Evolutionary conservation across 2,113 vertebrate species (phyloP).

Genomic region (Aspidoscelis tigris): DNA sequence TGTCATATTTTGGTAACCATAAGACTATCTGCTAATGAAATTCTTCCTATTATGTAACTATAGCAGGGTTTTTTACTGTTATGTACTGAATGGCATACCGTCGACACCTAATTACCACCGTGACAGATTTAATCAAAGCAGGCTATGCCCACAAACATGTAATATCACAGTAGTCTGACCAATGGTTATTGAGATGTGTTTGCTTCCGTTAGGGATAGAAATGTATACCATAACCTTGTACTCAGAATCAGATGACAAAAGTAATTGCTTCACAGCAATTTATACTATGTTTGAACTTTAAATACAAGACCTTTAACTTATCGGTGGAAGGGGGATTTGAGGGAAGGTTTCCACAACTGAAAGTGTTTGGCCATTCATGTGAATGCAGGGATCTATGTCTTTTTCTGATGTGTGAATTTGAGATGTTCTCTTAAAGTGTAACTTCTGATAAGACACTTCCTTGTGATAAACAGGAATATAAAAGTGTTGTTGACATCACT

Average conservation of each 20-base stretch:
- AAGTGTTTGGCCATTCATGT: not conserved
- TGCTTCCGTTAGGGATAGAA: conserved; percentile 13
- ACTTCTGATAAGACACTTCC: not conserved
- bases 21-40: conserved; percentile 59
- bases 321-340: not conserved
- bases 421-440: not conserved
- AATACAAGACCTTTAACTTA: not conserved
- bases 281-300: too few species aligned
- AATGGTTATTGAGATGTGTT: conserved; percentile 40
- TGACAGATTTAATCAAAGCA: conserved; percentile 53
- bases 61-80: conserved; percentile 67
- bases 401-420: not conserved
- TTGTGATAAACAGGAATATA: not conserved
- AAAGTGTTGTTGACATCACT: not conserved
- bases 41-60: conserved; percentile 52
- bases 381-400: not conserved
- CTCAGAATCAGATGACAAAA: conserved; percentile 30
- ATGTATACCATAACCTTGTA: conserved; percentile 16
- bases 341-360: too few species aligned
- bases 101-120: conserved; percentile 45
- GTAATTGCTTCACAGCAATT: conserved; percentile 22
- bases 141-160: conserved; percentile 25
- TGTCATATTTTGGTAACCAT: conserved; percentile 56
- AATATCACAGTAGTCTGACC: conserved; percentile 35
- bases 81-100: conserved; percentile 53